Conservation (phyloP, 2,888 invertebrate genomes). For the Xestobium rufovillosum region DNA sequence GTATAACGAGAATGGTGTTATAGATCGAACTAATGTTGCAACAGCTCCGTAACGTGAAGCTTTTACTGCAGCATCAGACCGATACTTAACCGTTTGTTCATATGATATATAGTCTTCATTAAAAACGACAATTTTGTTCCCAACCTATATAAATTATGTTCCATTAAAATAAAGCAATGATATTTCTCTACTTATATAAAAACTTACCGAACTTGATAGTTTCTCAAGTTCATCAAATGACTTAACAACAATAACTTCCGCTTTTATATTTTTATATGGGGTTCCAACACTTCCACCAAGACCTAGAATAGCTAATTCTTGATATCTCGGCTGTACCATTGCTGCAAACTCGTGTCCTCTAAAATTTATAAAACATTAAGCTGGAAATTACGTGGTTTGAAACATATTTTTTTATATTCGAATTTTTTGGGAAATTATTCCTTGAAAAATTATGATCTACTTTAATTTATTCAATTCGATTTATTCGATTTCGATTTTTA, state of each 20-base stretch:
- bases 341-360: conserved; percentile 62
- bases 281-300: conserved; percentile 66
- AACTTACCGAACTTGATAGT: conserved; percentile 46
- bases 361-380: conserved; percentile 32
- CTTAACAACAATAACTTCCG: conserved; percentile 63
- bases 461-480: no score
- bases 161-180: no score
- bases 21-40: conserved; percentile 65
- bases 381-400: no score
- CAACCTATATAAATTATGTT: conserved; percentile 39
- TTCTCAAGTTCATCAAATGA: conserved; percentile 57
- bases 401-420: no score
- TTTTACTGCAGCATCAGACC: conserved; percentile 56
- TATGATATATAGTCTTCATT: conserved; percentile 61
- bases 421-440: no score
- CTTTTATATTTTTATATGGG: conserved; percentile 61
- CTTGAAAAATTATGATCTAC: no score
- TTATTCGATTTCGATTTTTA: no score
- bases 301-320: conserved; percentile 59
- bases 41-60: conserved; percentile 70
- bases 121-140: conserved; percentile 71
- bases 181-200: no score
- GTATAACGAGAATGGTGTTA: conserved; percentile 69
- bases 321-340: conserved; percentile 55
- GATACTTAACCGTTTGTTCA: conserved; percentile 57